These are phyloP conservation scores for Scartelaos histophorus DNA, from an alignment of 2,113 vertebrate genomes.

Conservation along the genomic window DNA sequence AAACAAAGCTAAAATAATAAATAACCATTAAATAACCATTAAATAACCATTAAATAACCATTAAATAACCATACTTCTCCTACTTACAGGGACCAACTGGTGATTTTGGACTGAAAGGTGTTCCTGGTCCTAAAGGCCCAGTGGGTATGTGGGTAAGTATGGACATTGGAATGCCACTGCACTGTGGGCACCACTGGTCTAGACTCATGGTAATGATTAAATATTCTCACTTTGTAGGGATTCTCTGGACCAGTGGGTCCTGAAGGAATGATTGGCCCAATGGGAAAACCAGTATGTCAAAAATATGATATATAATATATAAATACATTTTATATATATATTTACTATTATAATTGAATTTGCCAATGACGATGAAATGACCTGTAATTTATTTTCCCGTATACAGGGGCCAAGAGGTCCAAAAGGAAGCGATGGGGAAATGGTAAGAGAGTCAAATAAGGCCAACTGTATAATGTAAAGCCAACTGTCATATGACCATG, in stretches of 20 bases:
- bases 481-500: neutral
- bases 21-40: neutral
- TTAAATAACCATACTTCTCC: neutral
- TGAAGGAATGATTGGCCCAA: constrained; percentile 85
- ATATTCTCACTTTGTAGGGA: constrained; percentile 80
- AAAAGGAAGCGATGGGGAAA: constrained; percentile 88
- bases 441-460: constrained; percentile 78
- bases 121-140: constrained; percentile 90
- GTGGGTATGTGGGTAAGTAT: constrained; percentile 80
- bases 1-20: neutral
- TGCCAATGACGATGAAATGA: neutral
- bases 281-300: constrained; percentile 86
- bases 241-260: constrained; percentile 86
- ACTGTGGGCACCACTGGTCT: neutral
- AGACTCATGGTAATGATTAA: neutral
- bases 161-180: neutral
- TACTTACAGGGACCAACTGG: constrained; percentile 85
- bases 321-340: too few relatives aligned
- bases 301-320: neutral
- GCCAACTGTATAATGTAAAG: neutral
- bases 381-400: constrained; percentile 7
- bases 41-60: neutral
- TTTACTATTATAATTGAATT: neutral
- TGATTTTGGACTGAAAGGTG: constrained; percentile 83
- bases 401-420: constrained; percentile 86